Base-by-base conservation (phyloP, 2,113 vertebrate species). In the Indicator maculatus region DNA sequence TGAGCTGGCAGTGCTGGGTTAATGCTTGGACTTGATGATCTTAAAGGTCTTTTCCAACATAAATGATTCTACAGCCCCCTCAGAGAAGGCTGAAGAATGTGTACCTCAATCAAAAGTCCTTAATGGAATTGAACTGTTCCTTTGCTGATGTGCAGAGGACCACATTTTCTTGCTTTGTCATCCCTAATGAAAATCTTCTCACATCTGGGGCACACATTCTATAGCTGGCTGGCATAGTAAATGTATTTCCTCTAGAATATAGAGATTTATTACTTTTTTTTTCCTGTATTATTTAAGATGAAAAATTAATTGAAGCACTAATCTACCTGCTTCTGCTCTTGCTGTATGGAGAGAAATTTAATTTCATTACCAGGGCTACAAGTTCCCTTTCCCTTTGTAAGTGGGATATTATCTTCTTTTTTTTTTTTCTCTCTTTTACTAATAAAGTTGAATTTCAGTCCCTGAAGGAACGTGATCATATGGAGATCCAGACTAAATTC, bases 281-380 rank as follows among this genome's bases (percentile, higher is more conserved):
- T 8, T 24, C 24, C 20, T 39, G 53, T 76, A 72, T 84, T 15
- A 86, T 72, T 89, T 84, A 84, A 77, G 60, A 69, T 73, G 92
- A 89, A 92, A 93, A 89, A 90, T 92, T 92, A 93, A 84, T 84
- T 93, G 69, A 89, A 84, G 78, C 83, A 71, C 73, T 38, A 72
- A 84, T 87, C 83, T 73, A 64, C 60, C 76, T 18, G 19, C 60
- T 91, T 59, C 50, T 50, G 30, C 69, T 64, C 28, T 53, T 76
- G 41, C 89, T 76, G 24, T 53, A 59, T 28, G 47, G 23, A 31
- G 36, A 76, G 83, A 71, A 77, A 87, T 76, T 69, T 73, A 79
- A 92, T 87, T 93, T 72, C 74, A 60, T 92, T 95, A 59, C 86
- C 67, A 44, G 44, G 72, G 81, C 30, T n/a, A 47, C 64, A 19